These are phyloP conservation scores for Emydoidea blandingii DNA, from an alignment of 2,797 vertebrate genomes.

Conservation along the genomic window DNA sequence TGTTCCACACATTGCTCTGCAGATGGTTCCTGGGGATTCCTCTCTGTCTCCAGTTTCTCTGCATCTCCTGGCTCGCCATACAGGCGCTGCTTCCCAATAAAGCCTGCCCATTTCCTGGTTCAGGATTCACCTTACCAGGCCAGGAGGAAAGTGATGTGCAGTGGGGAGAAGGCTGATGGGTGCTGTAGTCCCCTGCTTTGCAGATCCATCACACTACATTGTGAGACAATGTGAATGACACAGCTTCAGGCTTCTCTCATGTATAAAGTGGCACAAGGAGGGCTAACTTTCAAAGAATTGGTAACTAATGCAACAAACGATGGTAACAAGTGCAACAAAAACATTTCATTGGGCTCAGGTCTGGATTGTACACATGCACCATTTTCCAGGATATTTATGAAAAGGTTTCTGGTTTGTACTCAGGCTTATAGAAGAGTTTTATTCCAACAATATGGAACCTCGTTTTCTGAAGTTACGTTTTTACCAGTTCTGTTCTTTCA, in stretches of 20 bases:
- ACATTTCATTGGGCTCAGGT: neutral
- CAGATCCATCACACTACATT: neutral
- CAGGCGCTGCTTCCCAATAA: neutral
- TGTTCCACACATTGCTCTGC: neutral
- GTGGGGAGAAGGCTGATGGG: neutral
- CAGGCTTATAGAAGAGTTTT: neutral
- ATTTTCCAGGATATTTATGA: neutral
- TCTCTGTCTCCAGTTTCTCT: neutral
- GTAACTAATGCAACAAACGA: neutral
- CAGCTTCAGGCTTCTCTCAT: neutral
- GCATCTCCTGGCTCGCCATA: neutral
- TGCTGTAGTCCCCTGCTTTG: too few relatives aligned
- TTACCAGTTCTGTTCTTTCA: neutral
- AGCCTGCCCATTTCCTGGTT: neutral
- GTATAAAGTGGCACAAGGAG: neutral
- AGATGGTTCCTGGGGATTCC: neutral
- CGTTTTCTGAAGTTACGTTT: neutral
- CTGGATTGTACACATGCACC: neutral
- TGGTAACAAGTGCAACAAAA: neutral
- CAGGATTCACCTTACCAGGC: neutral
- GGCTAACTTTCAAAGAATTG: neutral
- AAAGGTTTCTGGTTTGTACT: conserved; percentile 5
- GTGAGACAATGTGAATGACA: neutral
- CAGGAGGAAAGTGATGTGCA: neutral
- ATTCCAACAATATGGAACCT: neutral